A percentile compares a stretch with the other conserved stretches of the same genome.
Evolutionary conservation across 2,888 invertebrate species (phyloP).

Genomic region (Alloscopus bannaensis): DNA sequence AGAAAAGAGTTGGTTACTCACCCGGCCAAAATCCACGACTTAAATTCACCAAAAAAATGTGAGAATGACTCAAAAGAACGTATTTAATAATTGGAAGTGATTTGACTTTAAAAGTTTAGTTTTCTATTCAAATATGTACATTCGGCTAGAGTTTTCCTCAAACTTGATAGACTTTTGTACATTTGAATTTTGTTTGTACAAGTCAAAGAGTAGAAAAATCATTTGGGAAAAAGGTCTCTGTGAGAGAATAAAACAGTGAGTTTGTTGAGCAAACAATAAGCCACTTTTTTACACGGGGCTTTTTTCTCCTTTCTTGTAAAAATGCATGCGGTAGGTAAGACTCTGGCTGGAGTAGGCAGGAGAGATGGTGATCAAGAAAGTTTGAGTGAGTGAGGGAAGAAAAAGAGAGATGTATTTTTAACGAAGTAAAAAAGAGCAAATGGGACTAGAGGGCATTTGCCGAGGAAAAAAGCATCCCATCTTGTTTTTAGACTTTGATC

Average conservation of each 20-base stretch:
- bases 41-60: too few relatives aligned
- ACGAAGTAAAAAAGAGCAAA: constrained; percentile 58
- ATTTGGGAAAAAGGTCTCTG: constrained; percentile 30
- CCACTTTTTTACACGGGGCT: constrained; percentile 35
- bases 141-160: too few relatives aligned
- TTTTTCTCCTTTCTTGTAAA: too few relatives aligned
- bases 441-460: constrained; percentile 57
- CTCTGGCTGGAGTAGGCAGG: neutral
- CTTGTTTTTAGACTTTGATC: constrained; percentile 49
- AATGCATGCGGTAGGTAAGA: constrained; percentile 4
- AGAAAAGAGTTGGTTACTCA: too few relatives aligned
- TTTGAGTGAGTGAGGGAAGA: constrained; percentile 13
- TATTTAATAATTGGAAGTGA: too few relatives aligned
- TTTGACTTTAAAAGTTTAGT: too few relatives aligned
- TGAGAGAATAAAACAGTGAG: constrained; percentile 1
- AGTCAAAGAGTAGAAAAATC: constrained; percentile 30
- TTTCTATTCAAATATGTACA: too few relatives aligned
- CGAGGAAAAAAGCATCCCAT: constrained; percentile 44
- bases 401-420: constrained; percentile 59
- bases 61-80: too few relatives aligned
- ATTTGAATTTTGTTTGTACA: constrained; percentile 49
- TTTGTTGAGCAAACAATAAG: constrained; percentile 51
- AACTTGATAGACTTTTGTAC: too few relatives aligned
- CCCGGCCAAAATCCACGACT: too few relatives aligned
- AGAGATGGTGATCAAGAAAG: constrained; percentile 28